Conservation (phyloP, 2,888 invertebrate genomes). For the Limnephilus marmoratus region DNA sequence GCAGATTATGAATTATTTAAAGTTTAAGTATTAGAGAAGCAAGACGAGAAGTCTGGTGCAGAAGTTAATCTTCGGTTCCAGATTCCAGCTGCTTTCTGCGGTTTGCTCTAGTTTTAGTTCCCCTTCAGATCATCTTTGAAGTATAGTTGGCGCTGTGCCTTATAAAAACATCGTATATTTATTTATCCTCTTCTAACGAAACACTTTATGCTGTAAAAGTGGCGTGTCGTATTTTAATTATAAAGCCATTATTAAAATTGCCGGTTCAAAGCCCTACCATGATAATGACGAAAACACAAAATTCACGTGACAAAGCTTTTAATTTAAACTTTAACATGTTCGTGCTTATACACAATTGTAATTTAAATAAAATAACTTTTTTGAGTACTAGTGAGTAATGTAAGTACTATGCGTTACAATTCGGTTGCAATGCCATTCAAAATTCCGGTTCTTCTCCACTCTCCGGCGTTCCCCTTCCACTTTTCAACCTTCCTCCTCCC, state of each 20-base stretch:
- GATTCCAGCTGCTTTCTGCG: not conserved
- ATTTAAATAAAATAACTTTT: too few relatives aligned
- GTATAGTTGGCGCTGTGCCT: not conserved
- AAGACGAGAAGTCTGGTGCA: not conserved
- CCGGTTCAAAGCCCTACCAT: not conserved
- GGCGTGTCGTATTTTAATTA: not conserved
- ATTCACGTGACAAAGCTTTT: not conserved
- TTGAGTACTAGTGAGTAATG: too few relatives aligned
- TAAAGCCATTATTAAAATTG: not conserved
- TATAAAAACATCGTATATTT: not conserved
- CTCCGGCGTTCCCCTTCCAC: too few relatives aligned
- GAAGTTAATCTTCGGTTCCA: not conserved
- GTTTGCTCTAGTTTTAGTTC: constrained; percentile 15
- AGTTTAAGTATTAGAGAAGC: not conserved
- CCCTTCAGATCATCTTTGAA: constrained; percentile 11
- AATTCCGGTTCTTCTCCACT: too few relatives aligned
- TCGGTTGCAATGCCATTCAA: too few relatives aligned
- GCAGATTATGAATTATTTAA: too few relatives aligned
- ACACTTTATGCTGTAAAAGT: not conserved
- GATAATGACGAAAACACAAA: not conserved
- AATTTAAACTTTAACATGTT: too few relatives aligned
- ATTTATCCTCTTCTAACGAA: constrained; percentile 2
- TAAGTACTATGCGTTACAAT: too few relatives aligned
- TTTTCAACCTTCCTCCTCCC: too few relatives aligned
- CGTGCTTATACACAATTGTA: too few relatives aligned